Base-by-base conservation (phyloP, 2,113 vertebrate species). In the Colius striatus region DNA sequence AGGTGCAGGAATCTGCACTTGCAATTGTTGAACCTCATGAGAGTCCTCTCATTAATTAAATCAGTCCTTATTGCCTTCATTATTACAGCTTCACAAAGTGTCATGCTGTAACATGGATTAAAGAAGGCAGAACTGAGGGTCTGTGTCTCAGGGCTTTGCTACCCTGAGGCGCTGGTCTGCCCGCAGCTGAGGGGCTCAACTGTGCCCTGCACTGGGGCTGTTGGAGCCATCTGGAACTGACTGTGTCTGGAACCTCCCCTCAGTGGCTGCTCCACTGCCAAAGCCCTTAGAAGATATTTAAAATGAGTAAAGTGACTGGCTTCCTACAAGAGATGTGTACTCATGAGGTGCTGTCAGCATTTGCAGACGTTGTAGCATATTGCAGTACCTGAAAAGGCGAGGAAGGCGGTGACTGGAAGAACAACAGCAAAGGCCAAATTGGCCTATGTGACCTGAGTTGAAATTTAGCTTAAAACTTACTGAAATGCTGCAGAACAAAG, bases 131-230 rank as follows among this genome's bases (percentile, higher is more conserved):
- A 20, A 4, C 10, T 3, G 5, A 34, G 32, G n/a, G 13, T 10
- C 43, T 71, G 43, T 15, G 10, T 54, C 20, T 32, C 34, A 9
- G 25, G 22, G 61, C 10, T 53, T 30, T 13, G 11, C 43, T 57
- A 3, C 41, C 29, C 34, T 0, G 0, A 11, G 41, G 30, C 0
- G 8, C 11, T 22, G 13, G 0, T 25, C 25, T 0, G 10, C 25
- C 27, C 0, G 0, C 1, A 45, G 57, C 80, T 80, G 76, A n/a
- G 29, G 20, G n/a, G 11, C 58, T 90, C 29, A 25, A 22, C 13
- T 4, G 1, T 38, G 63, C 65, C 60, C 34, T 21, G 27, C 3
- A 5, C 0, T 29, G 29, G 16, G 32, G 29, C 57, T 2, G 29
- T 16, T 8, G 51, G 41, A 61, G 41, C 48, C 7, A 9, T 22